A percentile compares a stretch with the other conserved stretches of the same genome.
These are phyloP conservation scores for Campylomormyrus numenius DNA, from an alignment of 2,113 vertebrate genomes.

Conservation along the genomic window DNA sequence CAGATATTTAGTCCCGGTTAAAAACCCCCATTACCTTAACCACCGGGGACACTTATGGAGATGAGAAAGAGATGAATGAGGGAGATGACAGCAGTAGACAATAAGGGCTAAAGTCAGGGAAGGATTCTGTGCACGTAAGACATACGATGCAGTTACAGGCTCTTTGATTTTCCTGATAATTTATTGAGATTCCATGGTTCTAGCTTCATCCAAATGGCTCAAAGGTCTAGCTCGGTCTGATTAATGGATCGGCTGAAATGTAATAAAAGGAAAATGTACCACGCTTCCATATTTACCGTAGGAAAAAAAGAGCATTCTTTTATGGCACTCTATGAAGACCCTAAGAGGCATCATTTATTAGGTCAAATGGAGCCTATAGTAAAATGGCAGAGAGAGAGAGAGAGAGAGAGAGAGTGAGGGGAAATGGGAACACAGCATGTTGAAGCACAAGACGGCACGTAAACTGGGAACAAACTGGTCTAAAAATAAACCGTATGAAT, in stretches of 20 bases:
- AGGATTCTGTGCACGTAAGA: not conserved
- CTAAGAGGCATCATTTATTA: constrained; percentile 56
- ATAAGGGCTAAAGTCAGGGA: not conserved
- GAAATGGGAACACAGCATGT: constrained; percentile 11
- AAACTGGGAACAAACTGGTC: constrained; percentile 59
- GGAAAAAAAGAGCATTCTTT: not conserved
- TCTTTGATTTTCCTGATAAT: not conserved
- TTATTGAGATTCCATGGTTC: not conserved
- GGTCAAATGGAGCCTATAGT: constrained; percentile 64
- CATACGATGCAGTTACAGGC: not conserved
- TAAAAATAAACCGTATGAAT: constrained; percentile 71
- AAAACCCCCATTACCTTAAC: not conserved
- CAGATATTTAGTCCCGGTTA: not conserved
- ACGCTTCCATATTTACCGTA: not conserved
- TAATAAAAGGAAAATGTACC: not conserved
- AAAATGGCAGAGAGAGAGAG: constrained; percentile 33
- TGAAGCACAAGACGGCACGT: constrained; percentile 30
- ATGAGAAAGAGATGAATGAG: not conserved
- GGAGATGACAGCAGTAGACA: not conserved
- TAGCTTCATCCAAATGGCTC: not conserved
- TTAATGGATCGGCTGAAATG: not conserved
- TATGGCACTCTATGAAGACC: not conserved
- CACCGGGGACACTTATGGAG: not conserved
- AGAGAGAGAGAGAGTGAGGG: constrained; percentile 25
- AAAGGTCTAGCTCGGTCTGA: not conserved